Evolutionary conservation across 2,888 invertebrate genomes (phyloP).

Genomic region (Eilema griseolum): DNA sequence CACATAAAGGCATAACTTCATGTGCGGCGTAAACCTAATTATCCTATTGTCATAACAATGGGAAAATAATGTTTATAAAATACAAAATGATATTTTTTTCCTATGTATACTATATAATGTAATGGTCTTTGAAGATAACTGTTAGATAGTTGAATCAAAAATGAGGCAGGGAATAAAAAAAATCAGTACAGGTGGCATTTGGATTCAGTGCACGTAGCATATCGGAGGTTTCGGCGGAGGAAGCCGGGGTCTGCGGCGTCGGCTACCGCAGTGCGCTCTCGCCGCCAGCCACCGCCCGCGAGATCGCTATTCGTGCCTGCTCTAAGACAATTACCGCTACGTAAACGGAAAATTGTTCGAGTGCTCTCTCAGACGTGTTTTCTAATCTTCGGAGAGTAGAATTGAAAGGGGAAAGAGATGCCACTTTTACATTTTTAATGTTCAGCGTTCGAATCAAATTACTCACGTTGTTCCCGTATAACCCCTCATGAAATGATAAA

Average conservation of each 20-base stretch:
- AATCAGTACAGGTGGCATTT: conserved; percentile 82
- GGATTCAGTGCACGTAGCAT: conserved; percentile 81
- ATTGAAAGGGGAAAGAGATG: conserved; percentile 63
- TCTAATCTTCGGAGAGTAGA: conserved; percentile 76
- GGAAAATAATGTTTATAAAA: conserved; percentile 48
- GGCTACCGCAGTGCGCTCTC: conserved; percentile 79
- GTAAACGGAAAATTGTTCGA: conserved; percentile 84
- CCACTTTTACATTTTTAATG: conserved; percentile 67
- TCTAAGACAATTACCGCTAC: conserved; percentile 84
- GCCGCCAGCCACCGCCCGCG: conserved; percentile 42
- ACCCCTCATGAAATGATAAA: conserved; percentile 54
- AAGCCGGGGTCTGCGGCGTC: conserved; percentile 66
- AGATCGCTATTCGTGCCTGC: conserved; percentile 75
- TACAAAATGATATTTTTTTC: conserved; percentile 43
- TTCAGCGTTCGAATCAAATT: conserved; percentile 60
- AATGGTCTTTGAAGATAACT: conserved; percentile 72
- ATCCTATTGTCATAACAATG: too few relatives aligned
- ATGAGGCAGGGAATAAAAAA: conserved; percentile 79
- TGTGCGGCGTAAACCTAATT: too few relatives aligned
- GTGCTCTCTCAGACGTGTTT: conserved; percentile 80
- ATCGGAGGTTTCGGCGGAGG: conserved; percentile 77
- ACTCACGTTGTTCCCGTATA: conserved; percentile 54
- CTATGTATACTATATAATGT: conserved; percentile 33
- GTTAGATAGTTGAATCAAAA: conserved; percentile 82
- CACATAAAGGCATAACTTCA: conserved; percentile 54